Evolutionary conservation across 2,888 invertebrate species (phyloP).

Genomic region (Xanthia icteritia): DNA sequence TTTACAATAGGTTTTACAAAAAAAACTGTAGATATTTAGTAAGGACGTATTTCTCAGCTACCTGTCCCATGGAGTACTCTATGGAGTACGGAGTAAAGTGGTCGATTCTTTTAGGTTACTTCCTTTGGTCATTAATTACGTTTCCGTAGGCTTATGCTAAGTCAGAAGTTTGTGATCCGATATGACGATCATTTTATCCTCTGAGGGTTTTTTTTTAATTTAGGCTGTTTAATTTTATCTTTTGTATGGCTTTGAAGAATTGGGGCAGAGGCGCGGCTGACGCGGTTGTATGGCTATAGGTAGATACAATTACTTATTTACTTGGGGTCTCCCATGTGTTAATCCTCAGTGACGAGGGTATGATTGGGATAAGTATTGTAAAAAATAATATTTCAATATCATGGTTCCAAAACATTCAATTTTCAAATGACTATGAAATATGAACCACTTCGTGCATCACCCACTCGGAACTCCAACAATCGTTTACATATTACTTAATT

Average conservation of each 20-base stretch:
- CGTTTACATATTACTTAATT: slow-evolving; percentile 25
- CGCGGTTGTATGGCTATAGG: background rate
- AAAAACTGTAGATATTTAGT: background rate
- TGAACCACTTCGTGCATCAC: slow-evolving; percentile 7
- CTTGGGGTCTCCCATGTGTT: background rate
- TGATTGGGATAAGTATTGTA: background rate
- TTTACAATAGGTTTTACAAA: background rate
- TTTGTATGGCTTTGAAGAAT: too few species aligned
- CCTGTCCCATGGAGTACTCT: background rate
- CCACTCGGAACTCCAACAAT: slow-evolving; percentile 16
- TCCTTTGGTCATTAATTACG: background rate
- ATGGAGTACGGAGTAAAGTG: background rate
- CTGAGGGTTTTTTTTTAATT: background rate
- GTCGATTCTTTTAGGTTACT: background rate
- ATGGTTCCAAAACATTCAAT: background rate
- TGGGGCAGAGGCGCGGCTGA: background rate
- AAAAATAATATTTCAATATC: background rate
- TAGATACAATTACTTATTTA: background rate
- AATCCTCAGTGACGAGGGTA: slow-evolving; percentile 15
- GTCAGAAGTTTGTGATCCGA: too few species aligned
- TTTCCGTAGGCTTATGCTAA: background rate
- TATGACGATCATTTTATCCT: background rate
- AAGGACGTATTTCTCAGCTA: too few species aligned
- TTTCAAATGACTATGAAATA: background rate
- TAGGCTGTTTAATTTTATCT: background rate